Evolutionary conservation across 2,797 vertebrate species (phyloP), one percentile per base, ranked within the genome.

Genomic region (Pyrocephalus nanus): DNA sequence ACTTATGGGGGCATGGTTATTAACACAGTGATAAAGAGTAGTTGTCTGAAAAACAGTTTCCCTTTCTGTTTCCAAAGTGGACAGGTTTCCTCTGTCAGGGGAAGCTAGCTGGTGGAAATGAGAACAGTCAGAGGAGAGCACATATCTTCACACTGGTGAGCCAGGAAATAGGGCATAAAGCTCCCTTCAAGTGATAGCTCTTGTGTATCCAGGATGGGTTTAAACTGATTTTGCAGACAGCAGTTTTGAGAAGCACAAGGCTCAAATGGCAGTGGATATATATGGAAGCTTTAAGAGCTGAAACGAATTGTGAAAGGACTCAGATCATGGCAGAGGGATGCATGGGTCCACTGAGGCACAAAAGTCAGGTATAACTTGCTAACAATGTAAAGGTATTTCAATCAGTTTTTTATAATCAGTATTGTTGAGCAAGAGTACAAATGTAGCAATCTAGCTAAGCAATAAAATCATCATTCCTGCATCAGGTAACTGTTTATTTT

Each of bases 61-160:
- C 6, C 11, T 93, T 80, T 83, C 72, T 67, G 17, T 88, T 94
- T 54, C 73, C 73, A 53, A 83, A 54, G 69, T 60, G 73, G 76
- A 61, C 67, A 88, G 43, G 57, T 95, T 96, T 96, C 32, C 75
- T 83, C 77, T 75, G 53, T 76, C 88, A 93, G 65, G 90, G 86
- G 90, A 38, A 40, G 23, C 50, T 92, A 74, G 57, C 57, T 96
- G 88, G 69, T 91, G 70, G 58, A 58, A 86, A 61, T 36, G 47
- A 76, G 61, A 86, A 53, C 40, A 80, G 45, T 25, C 82, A 90
- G 73, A 58, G 58, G 21, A 93, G 85, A 73, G 79, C 72, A 92
- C 82, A 58, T 88, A 79, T 95, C 88, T 89, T 93, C 87, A 83
- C 57, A 43, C 36, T 90, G 57, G 38, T 81, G 25, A 94, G 79